phyloP scores from a whole-genome alignment of 2,888 invertebrate genomes.

The Eumacrocentrus americanus region DNA sequence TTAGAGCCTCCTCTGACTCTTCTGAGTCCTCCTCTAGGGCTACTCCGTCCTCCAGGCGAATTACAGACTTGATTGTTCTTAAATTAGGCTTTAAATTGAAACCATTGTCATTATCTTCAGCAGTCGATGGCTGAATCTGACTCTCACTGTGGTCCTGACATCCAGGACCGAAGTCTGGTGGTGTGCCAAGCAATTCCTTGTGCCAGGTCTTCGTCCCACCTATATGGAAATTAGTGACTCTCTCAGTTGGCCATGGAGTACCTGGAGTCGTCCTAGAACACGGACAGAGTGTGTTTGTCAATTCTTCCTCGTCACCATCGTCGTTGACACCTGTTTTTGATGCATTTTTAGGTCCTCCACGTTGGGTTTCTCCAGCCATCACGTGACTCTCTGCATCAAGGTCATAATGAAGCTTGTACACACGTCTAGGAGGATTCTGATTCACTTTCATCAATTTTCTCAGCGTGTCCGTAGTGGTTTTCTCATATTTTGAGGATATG shows the following conservation, averaged over 20 bases:
- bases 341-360: background rate
- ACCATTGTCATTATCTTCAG: constrained; percentile 2
- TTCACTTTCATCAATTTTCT: background rate
- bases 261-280: constrained; percentile 33
- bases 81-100: constrained; percentile 24
- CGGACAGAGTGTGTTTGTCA: constrained; percentile 13
- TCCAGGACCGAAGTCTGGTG: constrained; percentile 1
- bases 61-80: constrained; percentile 32
- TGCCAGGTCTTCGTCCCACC: constrained; percentile 46
- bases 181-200: constrained; percentile 32
- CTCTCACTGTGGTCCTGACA: constrained; percentile 9
- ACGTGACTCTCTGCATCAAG: constrained; percentile 14
- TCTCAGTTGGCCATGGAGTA: constrained; percentile 45
- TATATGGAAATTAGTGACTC: constrained; percentile 38
- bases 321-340: background rate
- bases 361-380: background rate
- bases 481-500: constrained; percentile 14
- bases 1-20: too few species aligned
- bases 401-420: background rate
- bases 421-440: background rate
- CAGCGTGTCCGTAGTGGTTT: background rate
- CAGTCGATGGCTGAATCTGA: constrained; percentile 25
- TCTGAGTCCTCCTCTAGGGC: too few species aligned
- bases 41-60: too few species aligned
- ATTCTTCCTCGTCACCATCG: constrained; percentile 1